Conservation (phyloP, 2,888 invertebrate species). For the Enchytraeus crypticus region DNA sequence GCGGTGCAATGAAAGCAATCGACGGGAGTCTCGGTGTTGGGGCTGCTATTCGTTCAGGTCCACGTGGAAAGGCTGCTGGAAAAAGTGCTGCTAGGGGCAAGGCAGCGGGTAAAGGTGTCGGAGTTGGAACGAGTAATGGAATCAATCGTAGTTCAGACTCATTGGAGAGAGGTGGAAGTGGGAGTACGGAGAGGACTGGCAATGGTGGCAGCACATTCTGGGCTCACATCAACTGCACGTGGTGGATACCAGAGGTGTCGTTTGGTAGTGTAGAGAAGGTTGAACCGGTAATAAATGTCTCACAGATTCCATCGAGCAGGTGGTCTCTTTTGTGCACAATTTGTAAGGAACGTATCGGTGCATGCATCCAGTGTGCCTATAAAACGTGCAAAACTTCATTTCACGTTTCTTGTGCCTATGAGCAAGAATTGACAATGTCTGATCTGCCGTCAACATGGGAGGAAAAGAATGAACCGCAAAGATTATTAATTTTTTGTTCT, state of each 20-base stretch:
- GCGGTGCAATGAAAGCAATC: conserved; percentile 97
- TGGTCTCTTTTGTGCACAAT: conserved; percentile 90
- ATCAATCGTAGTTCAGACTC: neutral
- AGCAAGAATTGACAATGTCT: conserved; percentile 92
- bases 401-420: conserved; percentile 97
- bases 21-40: conserved; percentile 50
- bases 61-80: neutral
- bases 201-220: conserved; percentile 64
- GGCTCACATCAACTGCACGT: conserved; percentile 94
- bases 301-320: conserved; percentile 86
- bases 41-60: neutral
- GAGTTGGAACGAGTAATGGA: neutral
- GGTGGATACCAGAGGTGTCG: conserved; percentile 56
- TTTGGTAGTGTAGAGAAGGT: conserved; percentile 95
- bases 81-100: neutral
- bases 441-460: neutral
- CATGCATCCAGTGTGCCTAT: conserved; percentile 96
- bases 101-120: neutral
- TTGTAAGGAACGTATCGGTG: conserved; percentile 81
- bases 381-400: conserved; percentile 96
- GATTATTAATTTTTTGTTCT: neutral
- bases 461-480: conserved; percentile 52
- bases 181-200: neutral
- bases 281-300: conserved; percentile 97
- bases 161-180: neutral